These are phyloP conservation scores for Origma solitaria DNA, from an alignment of 2,113 vertebrate genomes.

Conservation along the genomic window DNA sequence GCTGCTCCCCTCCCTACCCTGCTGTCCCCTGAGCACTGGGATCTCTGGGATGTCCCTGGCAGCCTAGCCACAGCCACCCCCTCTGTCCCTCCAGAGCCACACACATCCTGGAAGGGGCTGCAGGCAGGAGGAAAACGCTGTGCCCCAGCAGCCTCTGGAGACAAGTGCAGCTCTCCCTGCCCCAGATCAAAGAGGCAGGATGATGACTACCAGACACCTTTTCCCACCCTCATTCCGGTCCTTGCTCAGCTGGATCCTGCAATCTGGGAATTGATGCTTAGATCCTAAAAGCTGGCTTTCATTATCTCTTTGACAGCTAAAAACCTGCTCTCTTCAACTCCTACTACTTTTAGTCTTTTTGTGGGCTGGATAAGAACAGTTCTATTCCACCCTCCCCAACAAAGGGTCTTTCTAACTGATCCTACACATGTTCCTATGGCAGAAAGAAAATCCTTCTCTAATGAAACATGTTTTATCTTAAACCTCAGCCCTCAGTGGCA, in stretches of 20 bases:
- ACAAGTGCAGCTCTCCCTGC: neutral
- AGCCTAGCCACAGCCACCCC: neutral
- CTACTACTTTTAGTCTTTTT: neutral
- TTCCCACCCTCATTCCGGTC: neutral
- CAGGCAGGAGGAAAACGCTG: neutral
- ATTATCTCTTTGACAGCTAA: neutral
- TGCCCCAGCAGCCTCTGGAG: neutral
- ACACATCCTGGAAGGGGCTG: neutral
- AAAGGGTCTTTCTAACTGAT: constrained; percentile 37
- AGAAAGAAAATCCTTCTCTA: neutral
- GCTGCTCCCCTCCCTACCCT: neutral
- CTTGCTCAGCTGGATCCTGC: neutral
- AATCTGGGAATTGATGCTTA: constrained; percentile 20
- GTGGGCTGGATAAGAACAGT: neutral
- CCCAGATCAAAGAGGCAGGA: neutral
- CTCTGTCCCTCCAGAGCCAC: neutral
- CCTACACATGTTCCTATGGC: neutral
- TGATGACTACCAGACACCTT: constrained; percentile 21
- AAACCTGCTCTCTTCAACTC: neutral
- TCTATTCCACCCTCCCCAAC: neutral
- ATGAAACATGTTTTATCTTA: neutral
- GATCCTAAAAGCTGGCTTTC: constrained; percentile 17
- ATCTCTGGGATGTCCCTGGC: neutral
- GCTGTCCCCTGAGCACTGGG: neutral
- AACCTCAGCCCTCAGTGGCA: neutral